Conservation (phyloP, 2,888 invertebrate genomes). For the Drosophila neutralis region DNA sequence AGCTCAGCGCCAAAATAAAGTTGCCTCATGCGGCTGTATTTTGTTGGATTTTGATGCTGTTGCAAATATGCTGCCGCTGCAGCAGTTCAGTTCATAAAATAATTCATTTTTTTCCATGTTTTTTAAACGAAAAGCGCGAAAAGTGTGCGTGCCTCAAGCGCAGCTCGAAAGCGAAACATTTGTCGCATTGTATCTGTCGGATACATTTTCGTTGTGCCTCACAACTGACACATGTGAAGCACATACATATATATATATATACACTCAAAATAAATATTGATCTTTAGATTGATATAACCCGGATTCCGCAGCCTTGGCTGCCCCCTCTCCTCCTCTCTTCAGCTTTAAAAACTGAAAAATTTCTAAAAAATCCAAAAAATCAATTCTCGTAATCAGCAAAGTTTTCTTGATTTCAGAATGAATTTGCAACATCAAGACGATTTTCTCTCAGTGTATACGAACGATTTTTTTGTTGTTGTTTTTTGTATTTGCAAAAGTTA, state of each 20-base stretch:
- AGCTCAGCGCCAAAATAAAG: conserved; percentile 53
- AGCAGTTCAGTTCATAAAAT: conserved; percentile 62
- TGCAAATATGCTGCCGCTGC: conserved; percentile 42
- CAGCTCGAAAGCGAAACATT: conserved; percentile 53
- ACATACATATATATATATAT: conserved; percentile 3
- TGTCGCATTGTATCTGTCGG: conserved; percentile 68
- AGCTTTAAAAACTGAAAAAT: too few relatives aligned
- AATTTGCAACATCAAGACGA: background rate
- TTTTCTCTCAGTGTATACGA: background rate
- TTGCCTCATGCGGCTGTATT: conserved; percentile 37
- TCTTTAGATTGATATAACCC: background rate
- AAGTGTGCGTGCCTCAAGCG: conserved; percentile 72
- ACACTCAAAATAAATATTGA: background rate
- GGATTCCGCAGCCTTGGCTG: background rate
- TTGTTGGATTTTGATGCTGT: conserved; percentile 17
- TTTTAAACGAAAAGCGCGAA: conserved; percentile 66
- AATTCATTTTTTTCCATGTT: conserved; percentile 46
- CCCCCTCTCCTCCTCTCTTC: too few relatives aligned
- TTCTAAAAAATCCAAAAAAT: background rate
- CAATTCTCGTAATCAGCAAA: background rate
- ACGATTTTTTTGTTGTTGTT: conserved; percentile 8
- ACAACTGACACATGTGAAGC: conserved; percentile 68
- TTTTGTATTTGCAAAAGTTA: conserved; percentile 73
- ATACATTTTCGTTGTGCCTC: conserved; percentile 69
- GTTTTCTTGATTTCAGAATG: background rate